These are phyloP conservation scores for Clarias fuscus DNA, from an alignment of 2,797 vertebrate species.

Conservation along the genomic window DNA sequence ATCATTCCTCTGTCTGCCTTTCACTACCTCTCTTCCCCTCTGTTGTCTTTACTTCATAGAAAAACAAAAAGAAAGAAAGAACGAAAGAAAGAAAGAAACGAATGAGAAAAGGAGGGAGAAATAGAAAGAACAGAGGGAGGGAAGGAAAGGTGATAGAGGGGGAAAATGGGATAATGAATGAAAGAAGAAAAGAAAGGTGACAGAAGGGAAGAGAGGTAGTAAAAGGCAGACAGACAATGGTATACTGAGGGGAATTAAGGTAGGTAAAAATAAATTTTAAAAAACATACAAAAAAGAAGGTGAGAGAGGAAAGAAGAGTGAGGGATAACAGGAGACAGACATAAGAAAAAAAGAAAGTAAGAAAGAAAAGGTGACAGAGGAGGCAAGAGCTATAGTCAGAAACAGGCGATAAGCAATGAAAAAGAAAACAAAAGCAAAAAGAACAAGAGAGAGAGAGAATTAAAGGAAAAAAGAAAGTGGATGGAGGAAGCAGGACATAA, in stretches of 20 bases:
- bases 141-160: too few species aligned
- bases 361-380: neutral
- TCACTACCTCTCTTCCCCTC: too few species aligned
- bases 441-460: neutral
- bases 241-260: neutral
- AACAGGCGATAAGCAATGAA: too few species aligned
- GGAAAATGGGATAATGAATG: too few species aligned
- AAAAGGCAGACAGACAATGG: neutral
- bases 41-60: too few species aligned
- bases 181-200: too few species aligned
- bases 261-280: neutral
- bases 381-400: neutral
- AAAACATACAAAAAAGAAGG: too few species aligned
- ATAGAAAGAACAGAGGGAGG: too few species aligned
- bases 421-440: neutral
- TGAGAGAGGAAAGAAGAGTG: neutral
- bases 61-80: too few species aligned
- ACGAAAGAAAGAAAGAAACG: too few species aligned
- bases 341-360: neutral
- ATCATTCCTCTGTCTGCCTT: too few species aligned
- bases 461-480: neutral
- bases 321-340: neutral
- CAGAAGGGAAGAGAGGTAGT: neutral
- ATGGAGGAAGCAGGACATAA: neutral
- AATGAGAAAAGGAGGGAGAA: too few species aligned